A percentile compares a stretch with the other conserved stretches of the same genome.
phyloP scores from a whole-genome alignment of 2,113 vertebrate species.

The Marmota monax region DNA sequence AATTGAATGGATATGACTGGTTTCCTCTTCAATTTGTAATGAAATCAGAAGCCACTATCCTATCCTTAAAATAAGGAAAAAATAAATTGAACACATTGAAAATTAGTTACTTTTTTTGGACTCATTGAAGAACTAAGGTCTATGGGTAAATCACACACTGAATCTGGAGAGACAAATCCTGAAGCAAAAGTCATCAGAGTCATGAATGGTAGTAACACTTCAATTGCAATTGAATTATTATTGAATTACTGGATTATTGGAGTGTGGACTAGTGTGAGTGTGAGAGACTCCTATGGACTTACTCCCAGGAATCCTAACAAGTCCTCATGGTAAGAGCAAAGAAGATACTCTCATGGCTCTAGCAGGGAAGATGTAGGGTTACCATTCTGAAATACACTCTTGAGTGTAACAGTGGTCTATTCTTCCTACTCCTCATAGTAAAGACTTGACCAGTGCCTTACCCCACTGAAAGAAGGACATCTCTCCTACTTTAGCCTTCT shows the following conservation, averaged over 20 bases:
- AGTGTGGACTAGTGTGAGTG: background rate
- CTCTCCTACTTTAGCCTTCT: background rate
- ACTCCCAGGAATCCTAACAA: background rate
- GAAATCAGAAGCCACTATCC: background rate
- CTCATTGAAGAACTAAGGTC: background rate
- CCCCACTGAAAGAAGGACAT: background rate
- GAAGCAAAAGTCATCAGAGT: background rate
- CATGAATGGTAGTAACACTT: background rate
- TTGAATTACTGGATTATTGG: background rate
- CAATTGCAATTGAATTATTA: too few species aligned
- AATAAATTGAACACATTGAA: background rate
- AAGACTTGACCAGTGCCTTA: background rate
- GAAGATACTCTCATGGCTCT: background rate
- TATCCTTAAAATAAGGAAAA: background rate
- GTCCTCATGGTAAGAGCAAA: background rate
- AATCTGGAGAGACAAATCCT: background rate
- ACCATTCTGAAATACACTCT: background rate
- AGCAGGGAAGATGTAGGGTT: background rate
- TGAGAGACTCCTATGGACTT: background rate
- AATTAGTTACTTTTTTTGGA: background rate
- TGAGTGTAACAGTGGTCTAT: background rate
- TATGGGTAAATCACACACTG: background rate
- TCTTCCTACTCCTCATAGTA: background rate
- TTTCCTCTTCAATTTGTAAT: background rate
- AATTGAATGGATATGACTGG: background rate